These are phyloP conservation scores for Tursiops truncatus DNA, from an alignment of 2,113 vertebrate species.

Conservation along the genomic window DNA sequence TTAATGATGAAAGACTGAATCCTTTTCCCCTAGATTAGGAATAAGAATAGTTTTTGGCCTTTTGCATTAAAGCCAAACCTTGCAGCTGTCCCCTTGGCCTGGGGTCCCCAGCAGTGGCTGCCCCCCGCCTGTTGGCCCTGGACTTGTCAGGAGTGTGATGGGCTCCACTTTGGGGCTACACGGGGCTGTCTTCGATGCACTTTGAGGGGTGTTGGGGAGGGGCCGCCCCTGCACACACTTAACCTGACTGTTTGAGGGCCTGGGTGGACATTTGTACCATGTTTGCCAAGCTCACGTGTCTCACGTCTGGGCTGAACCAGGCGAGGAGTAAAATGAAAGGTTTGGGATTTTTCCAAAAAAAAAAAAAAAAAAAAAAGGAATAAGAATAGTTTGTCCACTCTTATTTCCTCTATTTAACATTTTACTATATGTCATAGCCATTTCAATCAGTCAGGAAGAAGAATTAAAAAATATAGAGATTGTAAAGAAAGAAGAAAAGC, in stretches of 20 bases:
- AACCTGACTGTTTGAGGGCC: background rate
- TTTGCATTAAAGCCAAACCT: constrained; percentile 78
- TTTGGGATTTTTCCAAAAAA: constrained; percentile 51
- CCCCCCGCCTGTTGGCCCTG: background rate
- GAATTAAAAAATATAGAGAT: background rate
- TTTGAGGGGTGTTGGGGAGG: background rate
- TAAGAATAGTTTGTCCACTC: background rate
- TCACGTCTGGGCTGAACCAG: constrained; percentile 24
- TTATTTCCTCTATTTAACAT: background rate
- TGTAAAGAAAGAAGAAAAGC: background rate
- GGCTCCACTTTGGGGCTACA: background rate
- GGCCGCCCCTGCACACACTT: background rate
- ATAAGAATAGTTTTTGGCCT: background rate
- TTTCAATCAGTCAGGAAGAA: background rate
- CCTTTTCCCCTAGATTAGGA: background rate
- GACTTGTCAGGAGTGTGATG: background rate
- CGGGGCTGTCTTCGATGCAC: background rate
- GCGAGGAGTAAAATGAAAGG: constrained; percentile 63
- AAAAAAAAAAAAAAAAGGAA: too few species aligned
- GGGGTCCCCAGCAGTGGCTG: background rate
- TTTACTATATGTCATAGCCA: background rate
- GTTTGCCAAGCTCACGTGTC: constrained; percentile 60
- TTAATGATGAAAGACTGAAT: background rate
- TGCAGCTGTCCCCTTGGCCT: background rate
- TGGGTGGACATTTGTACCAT: background rate